Evolutionary conservation across 2,113 vertebrate genomes (phyloP).

Genomic region (Solenodon paradoxus): DNA sequence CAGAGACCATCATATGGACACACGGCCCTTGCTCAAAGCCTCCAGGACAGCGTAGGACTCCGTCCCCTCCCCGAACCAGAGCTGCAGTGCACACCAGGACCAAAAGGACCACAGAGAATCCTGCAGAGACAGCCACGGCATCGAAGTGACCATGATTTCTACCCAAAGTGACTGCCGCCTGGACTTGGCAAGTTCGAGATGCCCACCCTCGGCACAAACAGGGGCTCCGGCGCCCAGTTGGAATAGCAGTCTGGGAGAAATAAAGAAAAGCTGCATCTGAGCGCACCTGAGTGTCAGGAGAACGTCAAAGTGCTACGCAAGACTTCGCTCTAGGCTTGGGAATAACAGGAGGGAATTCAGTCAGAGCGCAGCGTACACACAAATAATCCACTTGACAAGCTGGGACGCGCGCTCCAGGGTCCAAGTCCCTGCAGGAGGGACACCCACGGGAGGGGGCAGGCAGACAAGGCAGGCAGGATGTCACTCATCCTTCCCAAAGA

Average conservation of each 20-base stretch:
- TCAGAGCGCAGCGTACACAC: not conserved
- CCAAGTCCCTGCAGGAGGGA: not conserved
- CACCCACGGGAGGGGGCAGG: not conserved
- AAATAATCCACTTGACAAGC: slow-evolving; percentile 43
- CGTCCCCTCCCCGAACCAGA: not conserved
- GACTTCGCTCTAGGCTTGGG: not conserved
- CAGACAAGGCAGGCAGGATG: not conserved
- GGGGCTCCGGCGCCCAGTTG: not conserved
- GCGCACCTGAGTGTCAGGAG: not conserved
- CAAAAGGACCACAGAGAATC: not conserved
- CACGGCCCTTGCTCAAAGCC: not conserved
- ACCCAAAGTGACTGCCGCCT: not conserved
- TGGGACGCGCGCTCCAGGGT: not conserved
- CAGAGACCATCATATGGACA: not conserved
- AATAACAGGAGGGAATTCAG: not conserved
- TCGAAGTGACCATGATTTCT: not conserved
- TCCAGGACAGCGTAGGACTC: not conserved
- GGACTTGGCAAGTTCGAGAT: slow-evolving; percentile 4
- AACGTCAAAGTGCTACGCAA: not conserved
- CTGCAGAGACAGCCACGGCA: not conserved
- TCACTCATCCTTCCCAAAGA: slow-evolving; percentile 54
- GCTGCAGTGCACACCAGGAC: not conserved
- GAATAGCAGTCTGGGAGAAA: not conserved
- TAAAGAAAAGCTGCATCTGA: not conserved
- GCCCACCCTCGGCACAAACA: not conserved